Base-by-base conservation (phyloP, 2,113 vertebrate species). In the Erythrolamprus reginae region DNA sequence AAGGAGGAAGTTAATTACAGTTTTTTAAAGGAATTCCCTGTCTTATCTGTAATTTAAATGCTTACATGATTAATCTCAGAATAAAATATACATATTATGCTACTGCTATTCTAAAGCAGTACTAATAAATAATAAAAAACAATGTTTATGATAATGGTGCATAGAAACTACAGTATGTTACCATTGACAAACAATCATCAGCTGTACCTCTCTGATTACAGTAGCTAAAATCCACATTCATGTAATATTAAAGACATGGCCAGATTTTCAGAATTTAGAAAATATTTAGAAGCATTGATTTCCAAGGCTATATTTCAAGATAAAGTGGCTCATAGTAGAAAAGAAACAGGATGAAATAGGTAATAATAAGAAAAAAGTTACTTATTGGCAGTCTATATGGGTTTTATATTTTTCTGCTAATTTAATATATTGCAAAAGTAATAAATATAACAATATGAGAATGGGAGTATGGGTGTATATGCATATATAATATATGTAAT, bases 291-390 rank as follows among this genome's bases (percentile, higher is more conserved):
- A 77, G 65, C n/a, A 38, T 3, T 19, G 17, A 19, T 77, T 77
- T 65, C 12, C 61, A 65, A 65, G 4, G 28, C 12, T 65, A n/a
- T 65, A n/a, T 65, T 12, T n/a, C 13, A 65, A 65, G 28, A 13
- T 61, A 61, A 61, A 61, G 28, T 61, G 4, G 58, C 28, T 28
- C 12, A 65, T 13, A n/a, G 28, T 65, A n/a, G 61, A n/a, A 58
- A 96, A 94, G 95, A 96, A 96, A 96, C 95, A 95, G 94, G 93
- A 96, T 95, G 95, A 93, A 95, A 94, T 94, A 91, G 91, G 94
- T 96, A 93, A 96, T 96, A 93, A 96, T 94, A 94, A 92, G 5
- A 86, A 86, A 92, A 93, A 95, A 94, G 94, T 95, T 96, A 95
- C 95, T 94, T 84, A 95, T 94, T 42, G 4, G 89, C 94, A 94